These are phyloP conservation scores for Drosophila greeni DNA, from an alignment of 2,888 invertebrate genomes.

Conservation along the genomic window DNA sequence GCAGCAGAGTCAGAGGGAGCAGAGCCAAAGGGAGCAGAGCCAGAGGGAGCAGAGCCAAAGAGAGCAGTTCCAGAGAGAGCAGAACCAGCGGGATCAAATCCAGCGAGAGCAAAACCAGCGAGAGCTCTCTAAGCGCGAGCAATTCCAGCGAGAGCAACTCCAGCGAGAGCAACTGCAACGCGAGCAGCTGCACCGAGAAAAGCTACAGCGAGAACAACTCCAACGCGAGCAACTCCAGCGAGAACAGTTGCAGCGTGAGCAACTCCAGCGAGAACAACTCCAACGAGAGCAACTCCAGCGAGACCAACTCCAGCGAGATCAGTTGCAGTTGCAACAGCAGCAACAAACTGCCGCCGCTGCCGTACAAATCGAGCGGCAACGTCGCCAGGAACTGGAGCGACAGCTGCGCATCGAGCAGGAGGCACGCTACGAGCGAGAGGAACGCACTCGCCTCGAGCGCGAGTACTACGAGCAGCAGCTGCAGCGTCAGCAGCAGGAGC, in stretches of 20 bases:
- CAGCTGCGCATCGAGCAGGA: constrained; percentile 63
- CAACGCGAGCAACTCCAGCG: constrained; percentile 36
- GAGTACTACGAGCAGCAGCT: constrained; percentile 71
- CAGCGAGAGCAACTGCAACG: constrained; percentile 37
- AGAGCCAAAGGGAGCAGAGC: constrained; percentile 41
- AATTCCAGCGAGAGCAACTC: constrained; percentile 73
- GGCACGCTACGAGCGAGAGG: constrained; percentile 65
- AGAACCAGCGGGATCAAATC: constrained; percentile 75
- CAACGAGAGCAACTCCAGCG: constrained; percentile 37
- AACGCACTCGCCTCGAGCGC: constrained; percentile 78
- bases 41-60: constrained; percentile 46
- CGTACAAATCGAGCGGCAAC: constrained; percentile 62
- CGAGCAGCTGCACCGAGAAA: constrained; percentile 51
- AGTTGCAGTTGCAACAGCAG: constrained; percentile 41
- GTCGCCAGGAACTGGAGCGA: constrained; percentile 78
- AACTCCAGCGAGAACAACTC: constrained; percentile 29
- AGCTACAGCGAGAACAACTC: constrained; percentile 76
- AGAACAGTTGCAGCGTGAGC: constrained; percentile 44
- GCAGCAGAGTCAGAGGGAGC: constrained; percentile 43
- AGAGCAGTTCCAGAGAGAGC: constrained; percentile 64
- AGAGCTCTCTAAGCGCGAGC: constrained; percentile 33
- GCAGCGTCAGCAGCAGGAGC: constrained; percentile 50
- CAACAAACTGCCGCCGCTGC: constrained; percentile 29
- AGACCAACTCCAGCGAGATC: constrained; percentile 71
- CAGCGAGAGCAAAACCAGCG: constrained; percentile 43